Conservation (phyloP, 1,140 invertebrate species). For the Acromyrmex charruanus region DNA sequence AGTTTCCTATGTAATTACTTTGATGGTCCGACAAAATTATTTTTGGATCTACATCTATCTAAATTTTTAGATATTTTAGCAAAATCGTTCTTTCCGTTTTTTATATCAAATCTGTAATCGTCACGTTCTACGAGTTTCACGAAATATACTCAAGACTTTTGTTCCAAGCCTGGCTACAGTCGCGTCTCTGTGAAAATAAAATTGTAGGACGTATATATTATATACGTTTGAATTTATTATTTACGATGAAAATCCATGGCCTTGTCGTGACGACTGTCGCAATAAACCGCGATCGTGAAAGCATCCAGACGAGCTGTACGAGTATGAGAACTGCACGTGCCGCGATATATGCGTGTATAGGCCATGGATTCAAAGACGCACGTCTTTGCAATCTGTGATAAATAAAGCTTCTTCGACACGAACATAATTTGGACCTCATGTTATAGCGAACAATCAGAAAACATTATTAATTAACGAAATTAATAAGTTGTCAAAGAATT, state of each 20-base stretch:
- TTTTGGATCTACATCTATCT: too few relatives aligned
- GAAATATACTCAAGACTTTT: not conserved
- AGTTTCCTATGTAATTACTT: too few relatives aligned
- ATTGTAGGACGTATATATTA: conserved; percentile 15
- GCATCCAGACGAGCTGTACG: conserved; percentile 36
- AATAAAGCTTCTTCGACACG: conserved; percentile 32
- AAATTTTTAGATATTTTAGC: too few relatives aligned
- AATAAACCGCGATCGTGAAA: conserved; percentile 23
- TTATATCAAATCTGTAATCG: not conserved
- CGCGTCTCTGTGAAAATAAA: conserved; percentile 28
- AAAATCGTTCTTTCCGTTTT: not conserved
- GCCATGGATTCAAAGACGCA: conserved; percentile 58
- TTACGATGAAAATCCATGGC: conserved; percentile 41
- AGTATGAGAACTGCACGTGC: not conserved
- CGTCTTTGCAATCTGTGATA: conserved; percentile 39
- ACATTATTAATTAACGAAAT: not conserved
- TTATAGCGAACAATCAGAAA: not conserved
- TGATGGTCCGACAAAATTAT: too few relatives aligned
- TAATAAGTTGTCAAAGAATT: conserved; percentile 21
- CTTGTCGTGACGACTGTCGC: conserved; percentile 27
- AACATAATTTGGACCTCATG: conserved; percentile 7
- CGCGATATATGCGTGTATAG: conserved; percentile 33
- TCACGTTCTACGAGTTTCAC: conserved; percentile 29
- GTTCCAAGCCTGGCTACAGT: conserved; percentile 27
- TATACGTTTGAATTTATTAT: conserved; percentile 15